These are phyloP conservation scores for Cyaniris semiargus DNA, from an alignment of 2,888 invertebrate genomes.

Conservation along the genomic window DNA sequence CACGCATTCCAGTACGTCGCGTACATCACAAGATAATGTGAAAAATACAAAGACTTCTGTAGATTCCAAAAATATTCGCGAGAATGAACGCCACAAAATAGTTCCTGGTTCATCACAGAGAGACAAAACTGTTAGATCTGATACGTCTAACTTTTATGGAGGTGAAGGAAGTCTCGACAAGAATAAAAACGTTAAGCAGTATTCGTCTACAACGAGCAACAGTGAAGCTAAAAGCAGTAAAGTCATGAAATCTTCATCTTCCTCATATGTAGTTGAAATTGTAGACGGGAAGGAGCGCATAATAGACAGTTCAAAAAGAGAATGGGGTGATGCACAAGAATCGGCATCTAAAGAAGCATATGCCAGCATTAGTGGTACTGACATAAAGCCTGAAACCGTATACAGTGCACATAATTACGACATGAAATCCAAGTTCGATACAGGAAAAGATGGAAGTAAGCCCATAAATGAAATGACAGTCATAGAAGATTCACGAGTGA, in stretches of 20 bases:
- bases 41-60: conserved; percentile 43
- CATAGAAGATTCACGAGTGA: conserved; percentile 65
- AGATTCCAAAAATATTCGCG: conserved; percentile 57
- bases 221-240: conserved; percentile 79
- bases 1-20: conserved; percentile 51
- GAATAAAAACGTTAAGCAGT: conserved; percentile 61
- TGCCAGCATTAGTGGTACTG: conserved; percentile 78
- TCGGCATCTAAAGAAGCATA: conserved; percentile 75
- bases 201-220: conserved; percentile 64
- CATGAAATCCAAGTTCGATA: conserved; percentile 78
- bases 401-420: conserved; percentile 77
- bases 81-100: conserved; percentile 57
- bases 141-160: conserved; percentile 66
- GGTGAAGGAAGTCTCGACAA: conserved; percentile 63
- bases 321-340: conserved; percentile 77
- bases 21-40: conserved; percentile 44
- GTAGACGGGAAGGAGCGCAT: conserved; percentile 83
- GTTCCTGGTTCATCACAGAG: conserved; percentile 57
- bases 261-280: conserved; percentile 83
- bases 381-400: conserved; percentile 79
- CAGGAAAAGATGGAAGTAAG: conserved; percentile 75
- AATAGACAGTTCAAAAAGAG: conserved; percentile 80
- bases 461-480: conserved; percentile 65
- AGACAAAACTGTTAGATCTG: conserved; percentile 57
- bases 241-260: conserved; percentile 81